Evolutionary conservation across 2,797 vertebrate species (phyloP).

Genomic region (Hyperoplus immaculatus): DNA sequence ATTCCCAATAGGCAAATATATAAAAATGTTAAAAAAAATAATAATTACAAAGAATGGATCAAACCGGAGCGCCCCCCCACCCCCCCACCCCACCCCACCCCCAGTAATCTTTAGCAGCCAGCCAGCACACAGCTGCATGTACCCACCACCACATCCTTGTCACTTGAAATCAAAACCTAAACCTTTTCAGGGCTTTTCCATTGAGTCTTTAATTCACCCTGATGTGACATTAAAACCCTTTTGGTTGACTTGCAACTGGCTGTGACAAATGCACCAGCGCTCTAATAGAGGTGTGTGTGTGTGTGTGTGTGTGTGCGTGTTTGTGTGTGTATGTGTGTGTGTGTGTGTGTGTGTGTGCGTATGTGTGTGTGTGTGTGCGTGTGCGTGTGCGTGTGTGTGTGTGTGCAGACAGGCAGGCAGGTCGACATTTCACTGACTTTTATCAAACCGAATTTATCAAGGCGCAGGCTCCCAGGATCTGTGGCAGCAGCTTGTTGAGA

Average conservation of each 20-base stretch:
- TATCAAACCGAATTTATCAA: slow-evolving; percentile 86
- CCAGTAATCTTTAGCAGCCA: slow-evolving; percentile 65
- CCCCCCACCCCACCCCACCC: background rate
- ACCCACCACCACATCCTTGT: slow-evolving; percentile 62
- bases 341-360: too few relatives aligned
- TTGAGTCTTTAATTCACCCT: slow-evolving; percentile 80
- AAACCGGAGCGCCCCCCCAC: slow-evolving; percentile 32
- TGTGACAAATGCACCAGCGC: slow-evolving; percentile 81
- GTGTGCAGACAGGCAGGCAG: slow-evolving; percentile 71
- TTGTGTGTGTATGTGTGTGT: too few relatives aligned
- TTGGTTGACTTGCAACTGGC: slow-evolving; percentile 81
- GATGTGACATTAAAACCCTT: slow-evolving; percentile 84
- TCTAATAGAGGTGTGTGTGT: slow-evolving; percentile 80
- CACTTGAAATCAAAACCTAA: slow-evolving; percentile 75
- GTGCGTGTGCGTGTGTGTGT: too few relatives aligned
- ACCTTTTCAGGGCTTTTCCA: slow-evolving; percentile 72
- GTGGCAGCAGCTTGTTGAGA: slow-evolving; percentile 84
- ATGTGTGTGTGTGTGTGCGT: too few relatives aligned
- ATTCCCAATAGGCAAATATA: slow-evolving; percentile 72
- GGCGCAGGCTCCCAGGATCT: slow-evolving; percentile 78
- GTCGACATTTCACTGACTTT: slow-evolving; percentile 86
- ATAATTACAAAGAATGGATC: slow-evolving; percentile 61
- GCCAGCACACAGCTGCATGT: slow-evolving; percentile 41
- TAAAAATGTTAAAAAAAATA: slow-evolving; percentile 59
- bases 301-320: too few relatives aligned